These are phyloP conservation scores for Empidonax alnorum DNA, from an alignment of 2,113 vertebrate species.

Conservation along the genomic window DNA sequence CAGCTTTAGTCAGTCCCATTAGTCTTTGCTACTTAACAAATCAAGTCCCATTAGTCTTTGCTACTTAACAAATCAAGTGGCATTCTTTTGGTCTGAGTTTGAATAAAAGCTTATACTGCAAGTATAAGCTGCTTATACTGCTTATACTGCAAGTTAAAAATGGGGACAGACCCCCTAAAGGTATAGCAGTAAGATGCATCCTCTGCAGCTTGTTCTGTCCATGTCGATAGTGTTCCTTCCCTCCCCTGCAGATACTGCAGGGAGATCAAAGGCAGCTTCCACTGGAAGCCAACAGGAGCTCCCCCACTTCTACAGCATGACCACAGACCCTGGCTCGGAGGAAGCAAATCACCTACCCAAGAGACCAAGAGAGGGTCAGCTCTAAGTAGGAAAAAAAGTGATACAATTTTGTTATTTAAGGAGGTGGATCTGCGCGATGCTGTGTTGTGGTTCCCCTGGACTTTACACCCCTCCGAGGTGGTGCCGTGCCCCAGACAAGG, in stretches of 20 bases:
- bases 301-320: background rate
- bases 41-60: background rate
- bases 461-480: background rate
- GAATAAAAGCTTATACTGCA: background rate
- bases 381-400: background rate
- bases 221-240: background rate
- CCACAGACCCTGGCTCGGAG: background rate
- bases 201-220: slow-evolving; percentile 11
- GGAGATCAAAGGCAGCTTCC: slow-evolving; percentile 51
- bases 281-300: slow-evolving; percentile 28
- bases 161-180: background rate
- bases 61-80: background rate
- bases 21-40: background rate
- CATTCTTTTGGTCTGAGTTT: background rate
- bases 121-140: background rate
- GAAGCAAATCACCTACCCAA: background rate
- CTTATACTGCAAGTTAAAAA: background rate
- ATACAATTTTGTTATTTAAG: background rate
- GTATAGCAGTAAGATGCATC: background rate
- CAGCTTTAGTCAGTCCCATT: background rate
- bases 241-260: slow-evolving; percentile 43
- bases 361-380: background rate
- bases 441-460: background rate
- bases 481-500: background rate
- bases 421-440: background rate